These are phyloP conservation scores for Pomatostomus ruficeps DNA, from an alignment of 2,113 vertebrate species.

Conservation along the genomic window DNA sequence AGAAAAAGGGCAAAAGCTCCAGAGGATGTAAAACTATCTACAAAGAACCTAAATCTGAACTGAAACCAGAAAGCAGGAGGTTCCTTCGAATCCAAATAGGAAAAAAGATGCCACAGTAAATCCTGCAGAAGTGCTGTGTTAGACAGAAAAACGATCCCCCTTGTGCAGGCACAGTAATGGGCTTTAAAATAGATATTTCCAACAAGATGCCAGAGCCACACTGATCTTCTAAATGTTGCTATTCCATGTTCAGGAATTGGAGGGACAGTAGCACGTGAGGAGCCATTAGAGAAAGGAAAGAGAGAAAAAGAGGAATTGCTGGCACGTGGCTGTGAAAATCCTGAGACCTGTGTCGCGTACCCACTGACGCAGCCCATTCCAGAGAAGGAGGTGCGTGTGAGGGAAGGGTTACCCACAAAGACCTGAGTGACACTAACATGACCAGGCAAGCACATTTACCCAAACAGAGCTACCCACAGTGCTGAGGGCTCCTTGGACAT, in stretches of 20 bases:
- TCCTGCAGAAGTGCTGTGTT: not conserved
- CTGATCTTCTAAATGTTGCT: not conserved
- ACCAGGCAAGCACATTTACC: not conserved
- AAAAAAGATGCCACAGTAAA: not conserved
- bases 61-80: not conserved
- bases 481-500: not conserved
- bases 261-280: not conserved
- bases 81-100: not conserved
- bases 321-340: not conserved
- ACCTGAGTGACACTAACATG: not conserved
- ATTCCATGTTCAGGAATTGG: not conserved
- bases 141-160: not conserved
- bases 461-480: not conserved
- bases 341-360: fast-evolving
- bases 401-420: not conserved
- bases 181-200: not conserved
- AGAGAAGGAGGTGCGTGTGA: fast-evolving
- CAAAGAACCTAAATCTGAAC: not conserved
- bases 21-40: not conserved
- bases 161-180: not conserved
- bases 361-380: not conserved
- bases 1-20: not conserved
- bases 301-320: not conserved
- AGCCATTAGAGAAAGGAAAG: not conserved
- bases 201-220: not conserved